Percentiles rank a stretch among this genome's conserved stretches.
These are phyloP conservation scores for Phyllotreta cruciferae DNA, from an alignment of 2,888 invertebrate species.

Conservation along the genomic window DNA sequence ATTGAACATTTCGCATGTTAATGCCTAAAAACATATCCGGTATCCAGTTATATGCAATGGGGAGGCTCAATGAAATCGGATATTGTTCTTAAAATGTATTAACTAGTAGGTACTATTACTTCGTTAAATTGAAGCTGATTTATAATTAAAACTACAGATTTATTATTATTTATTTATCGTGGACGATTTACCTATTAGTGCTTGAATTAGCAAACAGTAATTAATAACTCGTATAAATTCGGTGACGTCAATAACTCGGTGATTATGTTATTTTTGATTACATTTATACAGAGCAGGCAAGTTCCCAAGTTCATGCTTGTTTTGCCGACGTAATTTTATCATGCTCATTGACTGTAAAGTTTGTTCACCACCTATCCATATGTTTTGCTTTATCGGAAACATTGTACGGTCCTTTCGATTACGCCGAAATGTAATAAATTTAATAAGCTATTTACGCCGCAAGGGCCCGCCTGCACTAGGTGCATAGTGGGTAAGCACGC, in stretches of 20 bases:
- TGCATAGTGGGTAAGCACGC: background rate
- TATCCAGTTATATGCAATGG: too few relatives aligned
- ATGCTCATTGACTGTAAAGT: conserved; percentile 13
- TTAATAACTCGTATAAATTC: background rate
- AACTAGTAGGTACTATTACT: too few relatives aligned
- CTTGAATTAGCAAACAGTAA: background rate
- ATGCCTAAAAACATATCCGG: background rate
- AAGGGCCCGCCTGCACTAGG: background rate
- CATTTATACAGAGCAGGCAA: conserved; percentile 4
- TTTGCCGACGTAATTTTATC: conserved; percentile 13
- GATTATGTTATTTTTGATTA: background rate
- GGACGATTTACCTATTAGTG: background rate
- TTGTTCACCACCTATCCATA: conserved; percentile 11
- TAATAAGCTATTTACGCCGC: background rate
- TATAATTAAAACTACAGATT: too few relatives aligned
- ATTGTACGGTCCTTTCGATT: conserved; percentile 1
- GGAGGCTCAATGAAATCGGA: too few relatives aligned
- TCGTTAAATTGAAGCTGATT: too few relatives aligned
- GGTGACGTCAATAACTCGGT: background rate
- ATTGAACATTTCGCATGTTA: background rate
- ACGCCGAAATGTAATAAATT: conserved; percentile 6
- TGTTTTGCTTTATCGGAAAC: conserved; percentile 14
- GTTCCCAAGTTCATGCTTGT: background rate
- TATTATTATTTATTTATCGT: background rate
- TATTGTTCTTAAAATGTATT: too few relatives aligned